Conservation (phyloP, 2,113 vertebrate genomes). For the Prunella himalayana region DNA sequence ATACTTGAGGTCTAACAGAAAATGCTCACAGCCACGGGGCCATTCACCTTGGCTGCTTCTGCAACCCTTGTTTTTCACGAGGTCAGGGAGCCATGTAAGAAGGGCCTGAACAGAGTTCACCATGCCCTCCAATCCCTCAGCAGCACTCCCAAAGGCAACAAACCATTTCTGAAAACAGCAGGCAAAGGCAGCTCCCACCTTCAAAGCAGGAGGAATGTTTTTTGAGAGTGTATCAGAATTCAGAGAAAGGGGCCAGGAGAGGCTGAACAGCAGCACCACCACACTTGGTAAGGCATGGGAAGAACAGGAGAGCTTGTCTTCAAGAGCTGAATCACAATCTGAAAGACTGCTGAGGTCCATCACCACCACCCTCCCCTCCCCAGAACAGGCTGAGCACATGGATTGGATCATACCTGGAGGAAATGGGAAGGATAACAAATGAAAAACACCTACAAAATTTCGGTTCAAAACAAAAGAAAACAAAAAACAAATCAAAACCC, state of each 20-base stretch:
- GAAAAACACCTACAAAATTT: not conserved
- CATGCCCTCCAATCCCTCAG: not conserved
- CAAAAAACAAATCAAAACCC: not conserved
- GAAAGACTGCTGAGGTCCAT: not conserved
- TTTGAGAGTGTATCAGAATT: not conserved
- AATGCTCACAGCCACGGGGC: rapidly evolving
- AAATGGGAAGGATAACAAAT: not conserved
- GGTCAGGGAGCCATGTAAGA: not conserved
- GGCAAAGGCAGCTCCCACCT: not conserved
- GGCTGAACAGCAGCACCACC: not conserved
- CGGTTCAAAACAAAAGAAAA: not conserved
- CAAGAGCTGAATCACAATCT: not conserved
- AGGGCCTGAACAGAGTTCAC: not conserved
- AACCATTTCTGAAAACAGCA: not conserved
- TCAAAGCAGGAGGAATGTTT: not conserved
- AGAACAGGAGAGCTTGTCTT: not conserved
- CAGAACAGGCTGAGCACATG: not conserved
- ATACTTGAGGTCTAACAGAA: not conserved
- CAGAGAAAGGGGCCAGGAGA: not conserved
- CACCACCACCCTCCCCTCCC: not conserved
- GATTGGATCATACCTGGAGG: not conserved
- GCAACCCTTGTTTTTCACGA: rapidly evolving
- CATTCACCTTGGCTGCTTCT: not conserved
- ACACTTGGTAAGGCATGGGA: not conserved
- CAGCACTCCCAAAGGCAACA: not conserved